Conservation (phyloP, 1,140 invertebrate species). For the Pogonomyrmex barbatus region DNA sequence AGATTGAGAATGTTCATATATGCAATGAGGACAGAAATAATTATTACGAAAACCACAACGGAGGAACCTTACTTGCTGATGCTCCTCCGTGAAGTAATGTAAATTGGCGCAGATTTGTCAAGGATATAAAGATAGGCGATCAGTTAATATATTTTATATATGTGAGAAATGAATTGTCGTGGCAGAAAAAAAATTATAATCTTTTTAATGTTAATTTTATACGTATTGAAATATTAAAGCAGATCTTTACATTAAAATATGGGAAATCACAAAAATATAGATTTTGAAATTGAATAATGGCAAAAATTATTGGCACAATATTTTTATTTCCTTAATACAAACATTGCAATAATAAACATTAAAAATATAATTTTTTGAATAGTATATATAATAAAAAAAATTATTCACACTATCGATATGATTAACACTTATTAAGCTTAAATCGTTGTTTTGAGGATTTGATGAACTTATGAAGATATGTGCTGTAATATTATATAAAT, state of each 20-base stretch:
- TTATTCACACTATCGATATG: not conserved
- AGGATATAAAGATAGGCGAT: constrained; percentile 29
- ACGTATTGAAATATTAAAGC: not conserved
- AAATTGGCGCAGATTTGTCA: constrained; percentile 61
- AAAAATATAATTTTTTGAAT: not conserved
- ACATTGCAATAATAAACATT: not conserved
- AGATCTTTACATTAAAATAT: not conserved
- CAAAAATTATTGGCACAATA: not conserved
- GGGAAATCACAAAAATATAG: not conserved
- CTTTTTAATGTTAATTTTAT: not conserved
- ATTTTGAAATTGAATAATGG: not conserved
- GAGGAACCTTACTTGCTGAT: constrained; percentile 71
- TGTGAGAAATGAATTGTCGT: not conserved
- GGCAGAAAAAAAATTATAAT: not conserved
- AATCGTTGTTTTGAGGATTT: not conserved
- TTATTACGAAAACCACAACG: constrained; percentile 73
- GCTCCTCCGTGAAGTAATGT: constrained; percentile 62
- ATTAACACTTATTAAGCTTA: not conserved
- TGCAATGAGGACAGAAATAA: constrained; percentile 48
- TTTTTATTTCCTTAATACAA: not conserved
- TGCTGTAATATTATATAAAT: not conserved
- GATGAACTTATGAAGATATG: not conserved
- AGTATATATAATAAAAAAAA: constrained; percentile 3
- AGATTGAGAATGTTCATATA: constrained; percentile 13
- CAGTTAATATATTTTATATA: not conserved